These are phyloP conservation scores for Anoplolepis gracilipes DNA, from an alignment of 1,140 invertebrate species.

Conservation along the genomic window DNA sequence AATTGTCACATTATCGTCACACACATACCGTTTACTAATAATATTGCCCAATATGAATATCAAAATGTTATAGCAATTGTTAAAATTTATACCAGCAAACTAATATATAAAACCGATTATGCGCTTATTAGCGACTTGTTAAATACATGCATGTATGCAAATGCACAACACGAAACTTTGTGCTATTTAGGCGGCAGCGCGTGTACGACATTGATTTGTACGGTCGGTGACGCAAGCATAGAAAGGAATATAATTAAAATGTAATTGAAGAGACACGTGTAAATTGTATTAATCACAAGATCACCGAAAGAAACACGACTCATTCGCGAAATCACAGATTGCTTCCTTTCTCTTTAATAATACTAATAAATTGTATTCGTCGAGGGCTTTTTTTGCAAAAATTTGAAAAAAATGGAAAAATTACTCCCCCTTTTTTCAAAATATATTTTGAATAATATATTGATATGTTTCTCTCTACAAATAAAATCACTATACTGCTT, in stretches of 20 bases:
- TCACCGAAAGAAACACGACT: neutral
- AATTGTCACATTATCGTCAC: too few relatives aligned
- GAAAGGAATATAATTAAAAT: constrained; percentile 19
- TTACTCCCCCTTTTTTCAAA: too few relatives aligned
- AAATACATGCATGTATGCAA: neutral
- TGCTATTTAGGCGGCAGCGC: neutral
- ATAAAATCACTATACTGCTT: too few relatives aligned
- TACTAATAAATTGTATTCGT: neutral
- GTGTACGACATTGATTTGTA: constrained; percentile 39
- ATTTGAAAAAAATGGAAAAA: too few relatives aligned
- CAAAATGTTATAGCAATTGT: neutral
- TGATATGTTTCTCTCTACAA: too few relatives aligned
- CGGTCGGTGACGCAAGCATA: constrained; percentile 1
- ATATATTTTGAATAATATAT: too few relatives aligned
- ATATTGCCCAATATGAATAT: neutral
- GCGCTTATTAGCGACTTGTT: constrained; percentile 24
- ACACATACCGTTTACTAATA: neutral
- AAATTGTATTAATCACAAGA: neutral
- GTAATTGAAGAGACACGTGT: constrained; percentile 7
- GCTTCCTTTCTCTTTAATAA: too few relatives aligned
- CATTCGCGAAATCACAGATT: neutral
- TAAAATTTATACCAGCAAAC: neutral
- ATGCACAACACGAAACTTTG: constrained; percentile 19
- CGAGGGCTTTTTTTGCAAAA: too few relatives aligned
- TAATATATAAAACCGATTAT: neutral